phyloP scores from a whole-genome alignment of 1,140 invertebrate species.

The Heliconius nattereri region DNA sequence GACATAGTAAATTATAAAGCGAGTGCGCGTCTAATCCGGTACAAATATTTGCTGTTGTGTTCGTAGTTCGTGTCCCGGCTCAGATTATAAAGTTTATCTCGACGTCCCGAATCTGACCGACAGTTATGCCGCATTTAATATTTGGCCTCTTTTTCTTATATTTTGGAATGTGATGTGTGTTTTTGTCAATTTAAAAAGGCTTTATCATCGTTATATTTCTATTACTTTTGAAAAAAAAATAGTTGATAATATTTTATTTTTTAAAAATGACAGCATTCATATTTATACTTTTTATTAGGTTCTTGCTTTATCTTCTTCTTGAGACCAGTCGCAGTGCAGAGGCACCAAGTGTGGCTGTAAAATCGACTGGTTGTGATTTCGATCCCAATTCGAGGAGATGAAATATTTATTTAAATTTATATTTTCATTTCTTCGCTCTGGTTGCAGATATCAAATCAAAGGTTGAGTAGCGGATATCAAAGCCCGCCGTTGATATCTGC shows the following conservation, averaged over 20 bases:
- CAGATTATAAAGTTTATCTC: constrained; percentile 70
- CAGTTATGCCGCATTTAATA: constrained; percentile 20
- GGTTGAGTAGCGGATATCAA: too few relatives aligned
- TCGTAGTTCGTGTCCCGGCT: constrained; percentile 54
- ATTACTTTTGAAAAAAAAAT: neutral
- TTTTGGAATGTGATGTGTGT: neutral
- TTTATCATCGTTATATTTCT: neutral
- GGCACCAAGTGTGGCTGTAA: too few relatives aligned
- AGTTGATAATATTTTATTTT: neutral
- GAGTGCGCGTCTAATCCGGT: constrained; percentile 46
- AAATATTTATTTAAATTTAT: too few relatives aligned
- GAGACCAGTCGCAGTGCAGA: too few relatives aligned
- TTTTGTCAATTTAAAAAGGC: neutral
- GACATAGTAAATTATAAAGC: constrained; percentile 22
- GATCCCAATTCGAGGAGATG: too few relatives aligned
- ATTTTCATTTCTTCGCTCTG: too few relatives aligned
- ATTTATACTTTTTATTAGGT: too few relatives aligned
- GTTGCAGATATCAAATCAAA: too few relatives aligned
- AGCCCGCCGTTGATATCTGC: too few relatives aligned
- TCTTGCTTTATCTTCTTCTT: too few relatives aligned
- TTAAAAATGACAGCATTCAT: neutral
- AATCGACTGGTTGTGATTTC: too few relatives aligned
- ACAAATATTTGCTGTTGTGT: constrained; percentile 67
- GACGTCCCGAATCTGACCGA: constrained; percentile 63
- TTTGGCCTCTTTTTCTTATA: constrained; percentile 13